These are phyloP conservation scores for Rhabditoides inermis DNA, from an alignment of 2,888 invertebrate species.

Conservation along the genomic window DNA sequence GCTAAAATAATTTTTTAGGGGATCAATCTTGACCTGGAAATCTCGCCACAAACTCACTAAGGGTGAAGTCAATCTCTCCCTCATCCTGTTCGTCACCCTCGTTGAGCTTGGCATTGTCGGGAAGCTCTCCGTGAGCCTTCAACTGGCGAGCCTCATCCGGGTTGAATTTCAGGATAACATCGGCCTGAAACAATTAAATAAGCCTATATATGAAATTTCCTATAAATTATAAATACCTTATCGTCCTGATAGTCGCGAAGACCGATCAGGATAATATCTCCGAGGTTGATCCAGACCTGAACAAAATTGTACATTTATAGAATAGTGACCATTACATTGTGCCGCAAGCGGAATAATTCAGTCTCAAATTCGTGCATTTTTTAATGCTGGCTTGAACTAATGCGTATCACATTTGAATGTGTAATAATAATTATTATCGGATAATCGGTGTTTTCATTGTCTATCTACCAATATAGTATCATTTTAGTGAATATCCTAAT, in stretches of 20 bases:
- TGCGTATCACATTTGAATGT: no score
- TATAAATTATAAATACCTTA: constrained; percentile 48
- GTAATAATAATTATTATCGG: no score
- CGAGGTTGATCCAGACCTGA: constrained; percentile 66
- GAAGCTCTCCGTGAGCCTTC: constrained; percentile 96
- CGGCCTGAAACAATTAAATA: constrained; percentile 70
- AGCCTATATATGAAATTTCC: background rate
- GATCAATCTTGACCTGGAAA: background rate
- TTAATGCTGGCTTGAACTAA: no score
- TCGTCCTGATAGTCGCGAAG: constrained; percentile 78
- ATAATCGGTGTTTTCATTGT: no score
- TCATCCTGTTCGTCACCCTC: constrained; percentile 49
- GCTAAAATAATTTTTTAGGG: no score
- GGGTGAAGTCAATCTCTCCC: constrained; percentile 40
- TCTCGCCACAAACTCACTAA: constrained; percentile 10
- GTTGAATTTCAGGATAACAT: constrained; percentile 96
- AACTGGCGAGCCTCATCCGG: constrained; percentile 97
- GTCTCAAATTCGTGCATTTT: background rate
- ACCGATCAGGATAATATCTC: constrained; percentile 94
- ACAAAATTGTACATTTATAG: background rate
- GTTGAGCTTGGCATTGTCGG: constrained; percentile 68
- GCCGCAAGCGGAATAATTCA: background rate
- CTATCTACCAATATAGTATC: no score
- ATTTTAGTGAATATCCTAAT: no score
- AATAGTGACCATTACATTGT: background rate